Evolutionary conservation across 2,113 vertebrate species (phyloP).

Genomic region (Crotalus viridis): DNA sequence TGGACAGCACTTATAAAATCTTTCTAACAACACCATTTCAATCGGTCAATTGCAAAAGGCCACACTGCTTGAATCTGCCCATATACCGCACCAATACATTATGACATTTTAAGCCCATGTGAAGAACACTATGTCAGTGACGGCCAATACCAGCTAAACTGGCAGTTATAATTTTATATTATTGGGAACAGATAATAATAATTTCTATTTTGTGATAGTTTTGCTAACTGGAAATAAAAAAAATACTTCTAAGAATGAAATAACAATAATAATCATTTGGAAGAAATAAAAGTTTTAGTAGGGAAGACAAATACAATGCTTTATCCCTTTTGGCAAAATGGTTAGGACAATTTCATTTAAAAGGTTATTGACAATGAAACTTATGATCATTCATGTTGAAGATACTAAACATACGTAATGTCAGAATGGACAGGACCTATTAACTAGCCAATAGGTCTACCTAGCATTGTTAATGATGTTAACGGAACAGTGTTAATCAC

Average conservation of each 20-base stretch:
- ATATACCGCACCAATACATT: background rate
- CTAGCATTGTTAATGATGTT: conserved; percentile 55
- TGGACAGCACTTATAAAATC: background rate
- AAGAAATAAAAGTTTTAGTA: background rate
- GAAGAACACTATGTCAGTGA: background rate
- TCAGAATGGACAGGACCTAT: conserved; percentile 48
- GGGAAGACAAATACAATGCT: background rate
- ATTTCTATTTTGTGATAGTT: background rate
- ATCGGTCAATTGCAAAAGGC: background rate
- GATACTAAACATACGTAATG: conserved; percentile 32
- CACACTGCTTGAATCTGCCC: background rate
- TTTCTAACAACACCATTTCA: background rate
- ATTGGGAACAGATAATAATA: background rate
- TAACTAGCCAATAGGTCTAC: conserved; percentile 57
- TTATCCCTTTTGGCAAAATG: conserved; percentile 24
- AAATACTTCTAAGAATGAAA: background rate
- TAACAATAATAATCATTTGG: background rate
- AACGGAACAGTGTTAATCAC: conserved; percentile 61
- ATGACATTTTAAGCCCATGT: background rate
- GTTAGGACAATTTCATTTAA: conserved; percentile 36
- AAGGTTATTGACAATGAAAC: conserved; percentile 51
- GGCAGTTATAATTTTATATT: background rate
- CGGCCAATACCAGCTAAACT: background rate
- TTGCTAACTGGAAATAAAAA: conserved; percentile 2
- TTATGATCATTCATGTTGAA: conserved; percentile 60